Conservation (phyloP, 2,888 invertebrate genomes). For the Melieria picta region DNA sequence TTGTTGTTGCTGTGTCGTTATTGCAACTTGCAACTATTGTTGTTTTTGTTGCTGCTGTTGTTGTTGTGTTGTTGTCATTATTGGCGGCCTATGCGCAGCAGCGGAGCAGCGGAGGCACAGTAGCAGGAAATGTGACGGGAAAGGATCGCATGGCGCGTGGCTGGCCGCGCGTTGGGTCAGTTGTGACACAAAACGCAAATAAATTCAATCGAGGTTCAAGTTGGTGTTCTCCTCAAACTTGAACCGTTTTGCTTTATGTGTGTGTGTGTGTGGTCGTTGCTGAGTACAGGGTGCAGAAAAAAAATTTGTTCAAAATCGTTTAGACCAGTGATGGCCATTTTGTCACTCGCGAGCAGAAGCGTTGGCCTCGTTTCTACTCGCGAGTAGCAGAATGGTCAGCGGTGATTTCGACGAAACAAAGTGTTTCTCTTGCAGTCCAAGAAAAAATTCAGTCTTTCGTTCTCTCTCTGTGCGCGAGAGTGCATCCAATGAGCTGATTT, state of each 20-base stretch:
- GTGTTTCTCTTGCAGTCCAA: too few species aligned
- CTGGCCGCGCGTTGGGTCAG: background rate
- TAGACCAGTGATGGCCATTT: too few species aligned
- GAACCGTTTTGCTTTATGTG: conserved; percentile 28
- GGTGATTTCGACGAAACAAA: too few species aligned
- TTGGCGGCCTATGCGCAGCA: conserved; percentile 22
- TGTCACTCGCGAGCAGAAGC: too few species aligned
- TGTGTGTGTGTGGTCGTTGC: conserved; percentile 34
- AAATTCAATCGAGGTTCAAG: conserved; percentile 60
- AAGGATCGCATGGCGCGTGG: conserved; percentile 13
- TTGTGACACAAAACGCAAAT: conserved; percentile 48
- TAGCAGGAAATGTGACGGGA: conserved; percentile 27
- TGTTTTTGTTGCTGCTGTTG: background rate
- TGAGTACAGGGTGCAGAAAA: conserved; percentile 15
- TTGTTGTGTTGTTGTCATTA: conserved; percentile 22
- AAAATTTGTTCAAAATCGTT: too few species aligned
- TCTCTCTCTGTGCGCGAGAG: too few species aligned
- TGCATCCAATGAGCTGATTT: too few species aligned
- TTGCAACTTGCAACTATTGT: background rate
- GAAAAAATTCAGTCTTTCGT: too few species aligned
- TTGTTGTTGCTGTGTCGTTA: background rate
- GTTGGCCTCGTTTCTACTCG: too few species aligned
- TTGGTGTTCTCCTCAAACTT: conserved; percentile 42
- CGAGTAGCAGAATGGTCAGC: too few species aligned
- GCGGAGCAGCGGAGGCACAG: conserved; percentile 22